A percentile compares a stretch with the other conserved stretches of the same genome.
These are phyloP conservation scores for Melolontha melolontha DNA, from an alignment of 2,888 invertebrate genomes.

Conservation along the genomic window DNA sequence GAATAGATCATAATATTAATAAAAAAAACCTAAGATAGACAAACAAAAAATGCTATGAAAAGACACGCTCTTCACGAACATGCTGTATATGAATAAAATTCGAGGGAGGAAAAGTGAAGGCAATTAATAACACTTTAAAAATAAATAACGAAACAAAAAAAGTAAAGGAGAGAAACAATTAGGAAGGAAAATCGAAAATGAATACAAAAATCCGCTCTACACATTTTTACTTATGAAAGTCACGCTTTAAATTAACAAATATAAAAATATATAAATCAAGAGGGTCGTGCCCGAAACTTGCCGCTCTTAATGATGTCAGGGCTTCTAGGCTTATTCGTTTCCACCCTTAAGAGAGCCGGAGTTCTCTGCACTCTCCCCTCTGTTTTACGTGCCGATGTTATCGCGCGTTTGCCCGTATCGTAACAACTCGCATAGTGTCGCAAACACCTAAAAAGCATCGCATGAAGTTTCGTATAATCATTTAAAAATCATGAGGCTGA, in stretches of 20 bases:
- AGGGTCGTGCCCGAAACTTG: slow-evolving; percentile 49
- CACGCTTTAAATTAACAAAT: slow-evolving; percentile 53
- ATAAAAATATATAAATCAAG: slow-evolving; percentile 54
- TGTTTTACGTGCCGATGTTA: slow-evolving; percentile 34
- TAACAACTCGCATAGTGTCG: slow-evolving; percentile 8
- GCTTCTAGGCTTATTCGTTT: slow-evolving; percentile 50
- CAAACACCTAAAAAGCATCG: slow-evolving; percentile 16
- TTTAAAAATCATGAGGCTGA: slow-evolving; percentile 27
- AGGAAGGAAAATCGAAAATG: slow-evolving; percentile 31
- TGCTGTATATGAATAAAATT: too few relatives aligned
- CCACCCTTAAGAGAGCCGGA: slow-evolving; percentile 48
- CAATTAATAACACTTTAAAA: background rate
- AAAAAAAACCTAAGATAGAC: too few relatives aligned
- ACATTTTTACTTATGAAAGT: slow-evolving; percentile 47
- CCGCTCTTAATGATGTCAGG: slow-evolving; percentile 51
- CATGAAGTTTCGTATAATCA: slow-evolving; percentile 22
- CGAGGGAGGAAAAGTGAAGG: too few relatives aligned
- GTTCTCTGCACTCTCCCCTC: background rate
- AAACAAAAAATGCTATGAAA: too few relatives aligned
- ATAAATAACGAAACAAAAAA: background rate
- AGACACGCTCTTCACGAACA: too few relatives aligned
- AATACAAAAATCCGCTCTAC: slow-evolving; percentile 45
- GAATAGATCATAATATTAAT: too few relatives aligned
- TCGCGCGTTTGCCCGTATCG: slow-evolving; percentile 19
- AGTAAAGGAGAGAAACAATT: slow-evolving; percentile 21